Conservation (phyloP, 2,888 invertebrate species). For the Limenitis camilla region DNA sequence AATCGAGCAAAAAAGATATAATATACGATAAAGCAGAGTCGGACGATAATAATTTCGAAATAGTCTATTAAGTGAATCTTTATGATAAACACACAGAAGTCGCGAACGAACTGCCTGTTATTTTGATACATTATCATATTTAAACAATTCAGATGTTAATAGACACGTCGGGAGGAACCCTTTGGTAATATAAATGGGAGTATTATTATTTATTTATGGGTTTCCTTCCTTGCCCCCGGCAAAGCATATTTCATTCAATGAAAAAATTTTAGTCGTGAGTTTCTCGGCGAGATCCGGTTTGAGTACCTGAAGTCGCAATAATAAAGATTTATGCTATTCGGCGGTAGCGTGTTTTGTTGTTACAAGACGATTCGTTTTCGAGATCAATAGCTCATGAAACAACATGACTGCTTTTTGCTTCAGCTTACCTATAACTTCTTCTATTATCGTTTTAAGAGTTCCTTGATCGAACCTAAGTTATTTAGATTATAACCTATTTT, state of each 20-base stretch:
- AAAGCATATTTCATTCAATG: slow-evolving; percentile 71
- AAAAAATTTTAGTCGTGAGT: slow-evolving; percentile 73
- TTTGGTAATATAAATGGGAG: slow-evolving; percentile 75
- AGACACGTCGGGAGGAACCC: slow-evolving; percentile 73
- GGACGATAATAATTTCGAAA: slow-evolving; percentile 69
- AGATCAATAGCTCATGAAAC: slow-evolving; percentile 70
- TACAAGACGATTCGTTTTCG: slow-evolving; percentile 69
- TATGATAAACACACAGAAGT: slow-evolving; percentile 72
- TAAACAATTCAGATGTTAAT: slow-evolving; percentile 75
- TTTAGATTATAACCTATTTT: too few species aligned
- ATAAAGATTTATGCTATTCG: slow-evolving; percentile 74
- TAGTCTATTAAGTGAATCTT: slow-evolving; percentile 74
- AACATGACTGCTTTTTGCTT: slow-evolving; percentile 56
- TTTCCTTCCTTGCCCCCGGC: slow-evolving; percentile 68
- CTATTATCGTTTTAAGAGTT: slow-evolving; percentile 32
- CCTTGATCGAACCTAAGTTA: too few species aligned
- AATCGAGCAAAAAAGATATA: slow-evolving; percentile 37
- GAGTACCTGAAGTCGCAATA: slow-evolving; percentile 73
- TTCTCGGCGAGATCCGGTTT: slow-evolving; percentile 63
- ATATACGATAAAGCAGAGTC: slow-evolving; percentile 63
- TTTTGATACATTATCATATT: slow-evolving; percentile 75
- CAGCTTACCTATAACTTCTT: slow-evolving; percentile 58
- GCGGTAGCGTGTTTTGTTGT: slow-evolving; percentile 73
- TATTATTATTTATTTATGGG: slow-evolving; percentile 75
- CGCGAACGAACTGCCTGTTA: slow-evolving; percentile 68